phyloP scores from a whole-genome alignment of 2,113 vertebrate species.

The Mesocricetus auratus region DNA sequence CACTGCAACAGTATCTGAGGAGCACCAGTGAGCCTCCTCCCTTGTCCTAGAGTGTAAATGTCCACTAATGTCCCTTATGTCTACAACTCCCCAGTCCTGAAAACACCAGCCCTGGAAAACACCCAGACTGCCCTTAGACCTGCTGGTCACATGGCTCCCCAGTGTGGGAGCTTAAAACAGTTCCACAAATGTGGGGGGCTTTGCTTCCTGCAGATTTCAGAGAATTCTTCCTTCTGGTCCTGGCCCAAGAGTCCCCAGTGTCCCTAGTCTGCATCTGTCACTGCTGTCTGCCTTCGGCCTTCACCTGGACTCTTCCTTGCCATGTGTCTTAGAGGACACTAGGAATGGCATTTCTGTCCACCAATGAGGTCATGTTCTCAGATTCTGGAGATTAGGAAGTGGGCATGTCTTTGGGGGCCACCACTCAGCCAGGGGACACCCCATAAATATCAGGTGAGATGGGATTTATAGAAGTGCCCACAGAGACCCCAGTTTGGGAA shows the following conservation, averaged over 20 bases:
- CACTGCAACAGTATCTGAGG: not conserved
- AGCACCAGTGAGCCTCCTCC: not conserved
- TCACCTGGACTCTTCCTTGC: not conserved
- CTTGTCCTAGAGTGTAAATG: not conserved
- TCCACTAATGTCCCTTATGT: not conserved
- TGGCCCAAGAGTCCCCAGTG: too few species aligned
- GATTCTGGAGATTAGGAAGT: not conserved
- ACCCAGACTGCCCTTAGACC: not conserved
- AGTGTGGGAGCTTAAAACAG: not conserved
- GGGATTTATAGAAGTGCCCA: not conserved
- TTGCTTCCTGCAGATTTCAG: not conserved
- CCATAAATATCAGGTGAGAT: not conserved
- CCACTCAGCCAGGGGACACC: not conserved
- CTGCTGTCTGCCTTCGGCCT: not conserved
- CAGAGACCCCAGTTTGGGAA: not conserved
- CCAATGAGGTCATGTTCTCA: not conserved
- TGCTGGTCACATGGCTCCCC: not conserved
- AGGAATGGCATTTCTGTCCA: not conserved
- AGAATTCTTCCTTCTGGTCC: not conserved
- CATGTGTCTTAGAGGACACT: not conserved
- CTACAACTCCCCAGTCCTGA: not conserved
- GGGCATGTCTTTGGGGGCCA: too few species aligned
- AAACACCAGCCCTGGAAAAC: not conserved
- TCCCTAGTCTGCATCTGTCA: too few species aligned
- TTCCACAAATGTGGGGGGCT: not conserved